A percentile compares a stretch with the other conserved stretches of the same genome.
Evolutionary conservation across 2,113 vertebrate species (phyloP).

Genomic region (Furnarius figulus): DNA sequence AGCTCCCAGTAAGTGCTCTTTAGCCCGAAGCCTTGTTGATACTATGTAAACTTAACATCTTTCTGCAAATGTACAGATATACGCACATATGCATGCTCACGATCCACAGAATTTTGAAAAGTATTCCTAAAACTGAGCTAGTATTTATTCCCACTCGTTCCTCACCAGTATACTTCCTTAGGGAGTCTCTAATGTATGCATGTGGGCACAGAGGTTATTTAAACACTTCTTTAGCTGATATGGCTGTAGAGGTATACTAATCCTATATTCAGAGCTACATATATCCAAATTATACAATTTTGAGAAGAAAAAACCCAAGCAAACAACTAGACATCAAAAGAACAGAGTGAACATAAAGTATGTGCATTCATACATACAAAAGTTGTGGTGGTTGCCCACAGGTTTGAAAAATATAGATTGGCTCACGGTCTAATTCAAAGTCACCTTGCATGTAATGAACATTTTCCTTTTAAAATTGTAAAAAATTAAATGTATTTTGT

Average conservation of each 20-base stretch:
- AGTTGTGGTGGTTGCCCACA: not conserved
- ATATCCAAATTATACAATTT: not conserved
- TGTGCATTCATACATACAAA: not conserved
- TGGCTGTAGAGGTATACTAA: not conserved
- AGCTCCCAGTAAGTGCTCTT: not conserved
- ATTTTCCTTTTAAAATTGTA: not conserved
- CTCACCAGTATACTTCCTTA: not conserved
- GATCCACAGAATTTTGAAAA: not conserved
- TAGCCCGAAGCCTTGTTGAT: not conserved
- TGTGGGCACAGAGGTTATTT: not conserved
- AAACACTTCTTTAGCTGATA: not conserved
- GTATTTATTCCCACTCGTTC: not conserved
- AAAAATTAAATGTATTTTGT: accelerated
- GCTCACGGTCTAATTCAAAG: not conserved
- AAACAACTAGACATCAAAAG: not conserved
- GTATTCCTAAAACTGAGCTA: not conserved
- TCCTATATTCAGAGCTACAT: not conserved
- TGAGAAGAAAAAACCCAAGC: not conserved
- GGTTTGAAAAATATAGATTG: not conserved
- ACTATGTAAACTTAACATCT: not conserved
- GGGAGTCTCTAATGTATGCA: not conserved
- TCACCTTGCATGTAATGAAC: not conserved
- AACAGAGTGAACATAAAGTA: not conserved
- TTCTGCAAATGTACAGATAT: not conserved
- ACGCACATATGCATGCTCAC: too few relatives aligned